Conservation (phyloP, 1,140 invertebrate genomes). For the Sycophila sp. region DNA sequence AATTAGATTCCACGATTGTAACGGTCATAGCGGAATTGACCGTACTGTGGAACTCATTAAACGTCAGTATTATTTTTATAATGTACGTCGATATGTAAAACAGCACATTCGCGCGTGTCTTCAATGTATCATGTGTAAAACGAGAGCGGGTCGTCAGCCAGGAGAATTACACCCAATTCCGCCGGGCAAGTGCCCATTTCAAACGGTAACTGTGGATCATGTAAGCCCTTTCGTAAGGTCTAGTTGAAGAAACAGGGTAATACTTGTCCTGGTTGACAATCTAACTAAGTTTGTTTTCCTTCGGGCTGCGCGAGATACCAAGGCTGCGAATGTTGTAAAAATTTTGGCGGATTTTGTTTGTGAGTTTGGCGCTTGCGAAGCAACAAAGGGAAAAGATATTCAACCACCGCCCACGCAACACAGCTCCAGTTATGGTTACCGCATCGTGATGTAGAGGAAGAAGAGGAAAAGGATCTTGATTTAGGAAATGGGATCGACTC, state of each 20-base stretch:
- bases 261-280: not conserved
- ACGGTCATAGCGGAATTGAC: not conserved
- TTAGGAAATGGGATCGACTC: no score
- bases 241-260: not conserved
- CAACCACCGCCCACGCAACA: not conserved
- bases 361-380: slow-evolving; percentile 3
- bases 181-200: not conserved
- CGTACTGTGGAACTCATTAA: not conserved
- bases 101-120: not conserved
- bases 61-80: not conserved
- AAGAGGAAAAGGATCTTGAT: no score
- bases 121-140: not conserved
- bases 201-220: not conserved
- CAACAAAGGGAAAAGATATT: not conserved
- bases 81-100: not conserved
- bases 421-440: not conserved
- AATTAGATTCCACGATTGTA: not conserved
- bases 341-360: not conserved
- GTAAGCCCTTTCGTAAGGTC: not conserved
- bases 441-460: no score
- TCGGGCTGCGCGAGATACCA: not conserved
- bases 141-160: not conserved
- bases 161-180: not conserved
- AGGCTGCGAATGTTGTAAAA: not conserved
- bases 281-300: no score